Evolutionary conservation across 2,888 invertebrate species (phyloP).

Genomic region (Phortica okadai): DNA sequence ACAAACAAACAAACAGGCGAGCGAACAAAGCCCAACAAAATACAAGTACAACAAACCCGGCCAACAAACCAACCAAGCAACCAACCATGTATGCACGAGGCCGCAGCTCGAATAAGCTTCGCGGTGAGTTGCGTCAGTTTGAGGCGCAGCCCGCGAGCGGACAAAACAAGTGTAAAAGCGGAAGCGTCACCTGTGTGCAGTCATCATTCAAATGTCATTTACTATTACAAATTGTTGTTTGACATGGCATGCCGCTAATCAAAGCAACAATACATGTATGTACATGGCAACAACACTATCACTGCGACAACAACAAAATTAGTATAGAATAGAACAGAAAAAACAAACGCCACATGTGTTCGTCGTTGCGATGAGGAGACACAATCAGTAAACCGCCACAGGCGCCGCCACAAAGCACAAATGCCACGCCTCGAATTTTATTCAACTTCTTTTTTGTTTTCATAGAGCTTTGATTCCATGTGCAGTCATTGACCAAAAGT

Average conservation of each 20-base stretch:
- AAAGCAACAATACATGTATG: slow-evolving; percentile 52
- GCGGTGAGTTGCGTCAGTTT: neutral
- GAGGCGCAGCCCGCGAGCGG: neutral
- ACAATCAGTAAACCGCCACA: neutral
- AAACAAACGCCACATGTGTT: slow-evolving; percentile 19
- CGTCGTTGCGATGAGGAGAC: neutral
- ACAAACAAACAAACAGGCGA: neutral
- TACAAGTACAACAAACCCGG: neutral
- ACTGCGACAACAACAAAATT: neutral
- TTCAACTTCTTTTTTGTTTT: neutral
- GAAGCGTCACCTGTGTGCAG: slow-evolving; percentile 63
- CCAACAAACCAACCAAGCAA: neutral
- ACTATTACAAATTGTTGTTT: slow-evolving; percentile 68
- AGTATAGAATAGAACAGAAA: neutral
- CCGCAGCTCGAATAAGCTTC: neutral
- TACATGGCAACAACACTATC: neutral
- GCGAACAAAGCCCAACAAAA: neutral
- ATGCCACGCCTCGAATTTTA: neutral
- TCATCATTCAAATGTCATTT: slow-evolving; percentile 69
- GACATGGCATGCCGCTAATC: slow-evolving; percentile 72
- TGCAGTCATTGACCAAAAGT: slow-evolving; percentile 23
- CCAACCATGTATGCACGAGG: neutral
- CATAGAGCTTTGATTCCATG: neutral
- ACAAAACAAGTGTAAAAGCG: slow-evolving; percentile 56
- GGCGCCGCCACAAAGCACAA: neutral